Evolutionary conservation across 2,797 vertebrate species (phyloP), one percentile per base, ranked within the genome.

Genomic region (Bufotes viridis): DNA sequence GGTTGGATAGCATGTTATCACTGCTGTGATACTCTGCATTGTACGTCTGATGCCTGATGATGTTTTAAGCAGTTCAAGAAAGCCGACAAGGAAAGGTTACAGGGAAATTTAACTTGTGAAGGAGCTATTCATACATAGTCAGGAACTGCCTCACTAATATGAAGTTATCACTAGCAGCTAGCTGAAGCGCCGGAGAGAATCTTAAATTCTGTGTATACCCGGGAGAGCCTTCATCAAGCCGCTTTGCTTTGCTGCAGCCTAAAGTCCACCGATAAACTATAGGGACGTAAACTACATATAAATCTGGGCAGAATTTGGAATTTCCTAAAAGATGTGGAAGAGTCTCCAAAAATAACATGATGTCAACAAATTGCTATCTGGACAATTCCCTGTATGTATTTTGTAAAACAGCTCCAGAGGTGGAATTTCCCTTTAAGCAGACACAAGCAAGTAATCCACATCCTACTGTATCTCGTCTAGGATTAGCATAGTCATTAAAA

Each of bases 1-100:
- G 69, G 22, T 42, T 61, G 51, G 29, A 78, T 22, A 82, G 69
- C n/a, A 42, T 58, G 60, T 81, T 22, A 82, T 82, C 75, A 20
- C 60, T 51, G 70, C 42, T 67, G 80, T 26, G 70, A 75, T 20
- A 82, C 42, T 60, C 57, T 29, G 26, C 22, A 13, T 75, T 61
- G 15, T 58, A n/a, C 9, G 15, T 2, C 26, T 18, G 22, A 13
- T 65, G 79, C 12, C 26, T 80, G 24, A 80, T 34, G 34, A 17
- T 7, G 49, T 78, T 75, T n/a, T 14, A 78, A 24, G 13, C 51
- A 14, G 55, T 55, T 9, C 18, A n/a, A 51, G 72, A 17, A 70
- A 26, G 17, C 51, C 53, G 11, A 7, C 75, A 15, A 15, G 7
- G 22, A 78, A 78, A 55, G 51, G 7, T 24, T 78, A 24, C 24